Percentiles rank a stretch among this genome's conserved stretches.
These are phyloP conservation scores for Balanococcus diminutus DNA, from an alignment of 2,888 invertebrate species.

Conservation along the genomic window DNA sequence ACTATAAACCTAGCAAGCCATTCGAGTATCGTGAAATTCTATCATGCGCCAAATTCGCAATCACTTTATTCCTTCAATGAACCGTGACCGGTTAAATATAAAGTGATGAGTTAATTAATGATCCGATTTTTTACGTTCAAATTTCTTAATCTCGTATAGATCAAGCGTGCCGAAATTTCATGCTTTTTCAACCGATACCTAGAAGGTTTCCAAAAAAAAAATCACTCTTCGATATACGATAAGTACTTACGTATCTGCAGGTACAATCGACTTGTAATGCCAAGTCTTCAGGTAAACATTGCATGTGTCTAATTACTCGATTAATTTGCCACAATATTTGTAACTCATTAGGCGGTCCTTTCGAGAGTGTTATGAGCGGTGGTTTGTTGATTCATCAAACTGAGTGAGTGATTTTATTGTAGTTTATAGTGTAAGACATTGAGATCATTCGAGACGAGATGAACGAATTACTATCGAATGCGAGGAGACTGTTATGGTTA, in stretches of 20 bases:
- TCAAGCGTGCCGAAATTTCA: constrained; percentile 38
- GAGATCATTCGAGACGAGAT: too few species aligned
- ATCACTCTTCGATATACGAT: not conserved
- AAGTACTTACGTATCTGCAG: not conserved
- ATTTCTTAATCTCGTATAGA: constrained; percentile 26
- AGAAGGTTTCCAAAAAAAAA: constrained; percentile 27
- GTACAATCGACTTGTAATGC: not conserved
- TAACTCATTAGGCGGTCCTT: too few species aligned
- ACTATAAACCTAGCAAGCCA: constrained; percentile 11
- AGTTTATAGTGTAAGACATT: too few species aligned
- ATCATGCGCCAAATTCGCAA: constrained; percentile 22
- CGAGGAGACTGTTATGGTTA: too few species aligned
- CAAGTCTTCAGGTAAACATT: not conserved
- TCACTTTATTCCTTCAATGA: constrained; percentile 12
- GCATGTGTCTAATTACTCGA: not conserved
- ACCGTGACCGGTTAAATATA: constrained; percentile 11
- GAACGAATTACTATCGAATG: too few species aligned
- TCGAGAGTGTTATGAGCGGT: too few species aligned
- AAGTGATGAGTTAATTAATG: constrained; percentile 38
- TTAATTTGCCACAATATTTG: not conserved
- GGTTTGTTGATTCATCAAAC: too few species aligned
- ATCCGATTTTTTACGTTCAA: constrained; percentile 19
- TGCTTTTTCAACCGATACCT: constrained; percentile 1
- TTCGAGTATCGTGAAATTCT: constrained; percentile 34
- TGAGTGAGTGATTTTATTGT: too few species aligned